A percentile compares a stretch with the other conserved stretches of the same genome.
These are phyloP conservation scores for Uloborus diversus DNA, from an alignment of 1,140 invertebrate genomes.

Conservation along the genomic window DNA sequence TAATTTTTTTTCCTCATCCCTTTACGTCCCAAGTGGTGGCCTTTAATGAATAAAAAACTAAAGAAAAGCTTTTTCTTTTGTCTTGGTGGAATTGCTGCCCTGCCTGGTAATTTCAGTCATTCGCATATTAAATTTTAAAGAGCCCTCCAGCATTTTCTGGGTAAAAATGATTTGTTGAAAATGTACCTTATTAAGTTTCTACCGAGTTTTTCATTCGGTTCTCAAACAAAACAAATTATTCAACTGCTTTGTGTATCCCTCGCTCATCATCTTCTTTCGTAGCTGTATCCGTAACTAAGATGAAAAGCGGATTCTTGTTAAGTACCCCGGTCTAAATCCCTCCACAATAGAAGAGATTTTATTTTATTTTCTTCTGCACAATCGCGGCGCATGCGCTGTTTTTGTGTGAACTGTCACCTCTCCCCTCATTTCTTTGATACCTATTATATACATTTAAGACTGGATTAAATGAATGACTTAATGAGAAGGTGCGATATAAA, in stretches of 20 bases:
- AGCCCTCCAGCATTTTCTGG: conserved; percentile 39
- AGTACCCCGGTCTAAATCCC: conserved; percentile 23
- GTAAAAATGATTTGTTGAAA: conserved; percentile 55
- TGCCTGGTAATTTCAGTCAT: conserved; percentile 55
- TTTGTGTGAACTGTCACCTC: too few relatives aligned
- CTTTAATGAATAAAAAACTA: conserved; percentile 53
- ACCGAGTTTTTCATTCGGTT: conserved; percentile 51
- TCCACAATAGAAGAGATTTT: too few relatives aligned
- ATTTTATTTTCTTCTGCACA: too few relatives aligned
- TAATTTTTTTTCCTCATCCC: conserved; percentile 12
- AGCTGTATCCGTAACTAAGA: conserved; percentile 40
- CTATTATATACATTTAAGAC: too few relatives aligned
- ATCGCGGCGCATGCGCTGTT: too few relatives aligned
- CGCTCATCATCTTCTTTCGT: conserved; percentile 33
- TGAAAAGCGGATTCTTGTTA: conserved; percentile 44
- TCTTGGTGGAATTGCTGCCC: conserved; percentile 46
- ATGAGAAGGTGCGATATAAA: too few relatives aligned
- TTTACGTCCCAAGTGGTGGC: conserved; percentile 46
- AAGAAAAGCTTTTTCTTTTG: conserved; percentile 49
- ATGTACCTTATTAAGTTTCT: conserved; percentile 56
- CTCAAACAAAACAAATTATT: conserved; percentile 57
- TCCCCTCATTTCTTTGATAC: too few relatives aligned
- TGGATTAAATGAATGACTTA: too few relatives aligned
- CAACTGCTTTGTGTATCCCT: conserved; percentile 42
- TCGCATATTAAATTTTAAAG: conserved; percentile 57